phyloP scores from a whole-genome alignment of 1,140 invertebrate species.

The Rhagoletis zephyria region DNA sequence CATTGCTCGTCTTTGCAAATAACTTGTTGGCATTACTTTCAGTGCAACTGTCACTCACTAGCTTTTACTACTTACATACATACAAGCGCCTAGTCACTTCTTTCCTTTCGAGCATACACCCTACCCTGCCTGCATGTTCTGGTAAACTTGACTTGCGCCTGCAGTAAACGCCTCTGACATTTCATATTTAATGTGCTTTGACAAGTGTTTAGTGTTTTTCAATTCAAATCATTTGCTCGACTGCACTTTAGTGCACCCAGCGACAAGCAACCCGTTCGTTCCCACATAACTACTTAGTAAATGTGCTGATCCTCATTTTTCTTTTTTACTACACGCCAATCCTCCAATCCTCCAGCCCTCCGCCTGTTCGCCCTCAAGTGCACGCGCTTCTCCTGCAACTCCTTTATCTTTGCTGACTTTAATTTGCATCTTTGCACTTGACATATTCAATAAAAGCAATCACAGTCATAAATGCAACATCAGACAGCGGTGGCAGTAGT shows the following conservation, averaged over 20 bases:
- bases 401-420: constrained; percentile 28
- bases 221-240: constrained; percentile 48
- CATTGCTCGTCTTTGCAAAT: too few relatives aligned
- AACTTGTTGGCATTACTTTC: too few relatives aligned
- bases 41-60: too few relatives aligned
- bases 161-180: constrained; percentile 36
- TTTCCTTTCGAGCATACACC: background rate
- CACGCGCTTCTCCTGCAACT: background rate
- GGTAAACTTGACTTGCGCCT: background rate
- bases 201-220: constrained; percentile 50
- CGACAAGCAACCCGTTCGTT: constrained; percentile 6
- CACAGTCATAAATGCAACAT: constrained; percentile 47
- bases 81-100: background rate
- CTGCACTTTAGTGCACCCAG: constrained; percentile 36
- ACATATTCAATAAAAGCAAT: constrained; percentile 53
- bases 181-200: constrained; percentile 51
- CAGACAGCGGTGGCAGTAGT: background rate
- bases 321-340: too few relatives aligned
- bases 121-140: too few relatives aligned
- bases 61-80: background rate
- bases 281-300: constrained; percentile 1
- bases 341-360: background rate
- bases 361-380: background rate
- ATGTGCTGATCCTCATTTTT: constrained; percentile 16
- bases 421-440: constrained; percentile 51